Base-by-base conservation (phyloP, 2,113 vertebrate species). In the Periophthalmus modestus region DNA sequence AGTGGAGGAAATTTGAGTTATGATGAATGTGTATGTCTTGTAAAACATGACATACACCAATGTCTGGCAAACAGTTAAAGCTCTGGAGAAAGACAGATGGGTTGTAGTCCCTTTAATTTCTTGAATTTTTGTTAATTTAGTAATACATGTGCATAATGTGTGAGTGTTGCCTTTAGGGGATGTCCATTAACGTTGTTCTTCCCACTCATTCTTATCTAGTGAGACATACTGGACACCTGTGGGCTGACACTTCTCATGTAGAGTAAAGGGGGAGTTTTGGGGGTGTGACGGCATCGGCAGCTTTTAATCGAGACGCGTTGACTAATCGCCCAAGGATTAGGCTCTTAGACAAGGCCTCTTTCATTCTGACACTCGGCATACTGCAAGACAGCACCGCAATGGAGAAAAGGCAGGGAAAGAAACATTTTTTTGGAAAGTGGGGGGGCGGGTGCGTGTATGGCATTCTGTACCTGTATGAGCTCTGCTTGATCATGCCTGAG, bases 321-420 rank as follows among this genome's bases (percentile, higher is more conserved):
- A 93, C 91, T 92, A 91, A 93, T 93, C 91, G 85, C 79, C 36
- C 61, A 74, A 87, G 90, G 90, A 92, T 93, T 93, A 92, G 85
- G 59, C 75, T 83, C 76, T 78, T 83, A 91, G 82, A 94, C 92
- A 92, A 93, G 90, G 91, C 77, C 80, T 90, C 89, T 92, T 93
- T 93, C 88, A 91, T 93, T 90, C 79, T 87, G 72, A 85, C 85
- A 72, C 75, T 72, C 73, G 66, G 63, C 75, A 65, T 55, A 81
- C 77, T 23, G 71, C 80, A 73, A 79, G 68, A 77, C 70, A 71
- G 21, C 21, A 61, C 52, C 0, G 52, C 55, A 63, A 68, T 72
- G 82, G 72, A 73, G 71, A 66, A 70, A 73, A 39, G 10, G 39
- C 6, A 5, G 39, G 39, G 39, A 9, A 39, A 9, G 10, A 9